Evolutionary conservation across 2,888 invertebrate genomes (phyloP).

Genomic region (Falcaria lacertinaria): DNA sequence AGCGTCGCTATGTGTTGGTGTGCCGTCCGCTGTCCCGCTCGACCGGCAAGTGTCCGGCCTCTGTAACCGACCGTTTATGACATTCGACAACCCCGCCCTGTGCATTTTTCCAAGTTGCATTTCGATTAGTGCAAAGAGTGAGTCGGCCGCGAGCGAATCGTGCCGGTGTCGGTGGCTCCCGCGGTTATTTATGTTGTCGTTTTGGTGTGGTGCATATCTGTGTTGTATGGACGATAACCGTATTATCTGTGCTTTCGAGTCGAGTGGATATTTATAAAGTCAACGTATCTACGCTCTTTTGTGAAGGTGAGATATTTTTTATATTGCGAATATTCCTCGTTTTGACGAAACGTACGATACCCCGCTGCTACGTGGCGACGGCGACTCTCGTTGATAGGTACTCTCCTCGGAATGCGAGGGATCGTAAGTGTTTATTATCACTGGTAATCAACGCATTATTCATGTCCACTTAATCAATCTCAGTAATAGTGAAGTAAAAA

Average conservation of each 20-base stretch:
- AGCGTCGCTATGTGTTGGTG: slow-evolving; percentile 57
- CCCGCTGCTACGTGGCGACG: slow-evolving; percentile 56
- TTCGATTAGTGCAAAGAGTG: slow-evolving; percentile 67
- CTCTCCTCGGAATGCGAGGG: slow-evolving; percentile 46
- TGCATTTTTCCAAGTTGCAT: slow-evolving; percentile 71
- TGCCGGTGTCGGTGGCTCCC: slow-evolving; percentile 52
- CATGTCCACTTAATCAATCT: too few species aligned
- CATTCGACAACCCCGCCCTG: slow-evolving; percentile 78
- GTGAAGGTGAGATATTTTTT: slow-evolving; percentile 61
- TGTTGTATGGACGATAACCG: slow-evolving; percentile 77
- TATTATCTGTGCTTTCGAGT: slow-evolving; percentile 74
- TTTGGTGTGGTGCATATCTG: slow-evolving; percentile 79
- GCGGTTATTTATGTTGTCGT: slow-evolving; percentile 78
- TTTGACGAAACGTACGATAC: slow-evolving; percentile 42
- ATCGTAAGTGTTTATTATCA: too few species aligned
- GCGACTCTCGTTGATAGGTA: slow-evolving; percentile 51
- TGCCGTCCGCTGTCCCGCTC: slow-evolving; percentile 37
- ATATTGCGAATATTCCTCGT: slow-evolving; percentile 41
- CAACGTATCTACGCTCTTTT: slow-evolving; percentile 55
- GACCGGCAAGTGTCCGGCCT: slow-evolving; percentile 67
- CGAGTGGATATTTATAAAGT: slow-evolving; percentile 73
- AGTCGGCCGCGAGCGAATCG: slow-evolving; percentile 49
- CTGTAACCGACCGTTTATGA: slow-evolving; percentile 72
- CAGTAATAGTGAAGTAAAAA: too few species aligned
- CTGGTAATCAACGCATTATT: too few species aligned